Evolutionary conservation across 2,888 invertebrate species (phyloP).

Genomic region (Cryptus viduatorius): DNA sequence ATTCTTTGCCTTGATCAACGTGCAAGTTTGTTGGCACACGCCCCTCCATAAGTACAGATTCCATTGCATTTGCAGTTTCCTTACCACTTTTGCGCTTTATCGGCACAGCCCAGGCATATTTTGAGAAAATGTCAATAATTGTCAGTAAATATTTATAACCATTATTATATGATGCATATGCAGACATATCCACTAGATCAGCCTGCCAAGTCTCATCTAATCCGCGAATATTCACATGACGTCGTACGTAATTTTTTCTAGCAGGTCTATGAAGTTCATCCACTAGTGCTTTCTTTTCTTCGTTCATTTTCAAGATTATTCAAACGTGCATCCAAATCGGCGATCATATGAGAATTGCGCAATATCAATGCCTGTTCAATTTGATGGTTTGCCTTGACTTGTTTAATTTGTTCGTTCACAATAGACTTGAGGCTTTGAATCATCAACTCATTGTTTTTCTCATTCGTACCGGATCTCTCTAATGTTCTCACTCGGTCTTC

Average conservation of each 20-base stretch:
- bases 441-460: background rate
- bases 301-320: slow-evolving; percentile 2
- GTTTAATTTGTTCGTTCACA: background rate
- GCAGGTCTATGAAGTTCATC: slow-evolving; percentile 81
- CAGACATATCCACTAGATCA: slow-evolving; percentile 81
- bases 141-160: slow-evolving; percentile 78
- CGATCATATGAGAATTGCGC: slow-evolving; percentile 19
- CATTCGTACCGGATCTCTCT: background rate
- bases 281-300: slow-evolving; percentile 63
- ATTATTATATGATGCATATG: slow-evolving; percentile 77
- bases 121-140: slow-evolving; percentile 82
- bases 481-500: slow-evolving; percentile 32
- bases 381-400: background rate
- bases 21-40: slow-evolving; percentile 67
- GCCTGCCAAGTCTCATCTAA: slow-evolving; percentile 84
- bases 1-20: slow-evolving; percentile 32
- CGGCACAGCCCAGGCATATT: slow-evolving; percentile 80
- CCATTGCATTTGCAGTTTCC: slow-evolving; percentile 67
- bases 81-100: slow-evolving; percentile 78
- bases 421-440: background rate
- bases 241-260: slow-evolving; percentile 78
- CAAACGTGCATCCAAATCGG: background rate
- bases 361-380: slow-evolving; percentile 10
- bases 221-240: slow-evolving; percentile 78
- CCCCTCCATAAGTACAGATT: background rate